Conservation (phyloP, 1,140 invertebrate species). For the Listronotus bonariensis region DNA sequence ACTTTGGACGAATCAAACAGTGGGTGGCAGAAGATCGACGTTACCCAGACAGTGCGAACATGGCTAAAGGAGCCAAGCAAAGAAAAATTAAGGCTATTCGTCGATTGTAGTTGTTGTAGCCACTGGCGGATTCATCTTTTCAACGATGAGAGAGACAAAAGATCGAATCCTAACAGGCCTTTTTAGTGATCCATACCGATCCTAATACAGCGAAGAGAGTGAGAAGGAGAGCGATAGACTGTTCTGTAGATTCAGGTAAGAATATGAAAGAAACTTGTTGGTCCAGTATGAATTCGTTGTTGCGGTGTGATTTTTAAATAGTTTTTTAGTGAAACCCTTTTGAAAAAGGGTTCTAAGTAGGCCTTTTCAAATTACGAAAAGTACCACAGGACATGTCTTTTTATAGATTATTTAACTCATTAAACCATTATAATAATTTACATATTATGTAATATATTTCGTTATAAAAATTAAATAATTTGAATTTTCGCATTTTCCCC, state of each 20-base stretch:
- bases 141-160: conserved; percentile 42
- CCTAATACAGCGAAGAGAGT: conserved; percentile 65
- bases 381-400: too few species aligned
- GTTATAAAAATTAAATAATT: too few species aligned
- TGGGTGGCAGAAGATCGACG: conserved; percentile 87
- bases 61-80: conserved; percentile 66
- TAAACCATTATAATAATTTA: too few species aligned
- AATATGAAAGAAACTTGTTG: too few species aligned
- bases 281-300: too few species aligned
- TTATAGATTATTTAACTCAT: too few species aligned
- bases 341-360: too few species aligned
- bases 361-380: too few species aligned
- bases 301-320: too few species aligned
- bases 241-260: conserved; percentile 65
- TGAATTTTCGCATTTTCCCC: too few species aligned
- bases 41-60: conserved; percentile 74
- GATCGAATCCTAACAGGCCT: conserved; percentile 69
- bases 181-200: conserved; percentile 82
- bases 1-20: conserved; percentile 68
- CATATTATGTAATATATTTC: too few species aligned
- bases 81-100: conserved; percentile 72
- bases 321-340: too few species aligned
- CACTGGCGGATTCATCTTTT: conserved; percentile 66
- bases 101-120: conserved; percentile 83
- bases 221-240: conserved; percentile 80